These are phyloP conservation scores for Acropternis orthonyx DNA, from an alignment of 2,797 vertebrate genomes.

Conservation along the genomic window DNA sequence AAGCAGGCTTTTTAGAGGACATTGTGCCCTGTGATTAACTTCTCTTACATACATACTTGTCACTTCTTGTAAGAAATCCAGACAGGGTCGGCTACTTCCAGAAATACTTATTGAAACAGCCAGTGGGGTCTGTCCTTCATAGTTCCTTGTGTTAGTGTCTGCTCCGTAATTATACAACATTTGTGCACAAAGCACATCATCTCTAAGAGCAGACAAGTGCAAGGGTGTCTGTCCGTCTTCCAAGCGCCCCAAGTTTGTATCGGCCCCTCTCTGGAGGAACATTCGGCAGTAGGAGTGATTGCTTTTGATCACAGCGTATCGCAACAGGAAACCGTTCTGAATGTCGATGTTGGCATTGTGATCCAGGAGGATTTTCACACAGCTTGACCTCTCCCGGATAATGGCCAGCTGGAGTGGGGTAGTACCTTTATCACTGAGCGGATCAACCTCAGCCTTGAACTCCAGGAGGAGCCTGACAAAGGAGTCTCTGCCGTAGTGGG, in stretches of 20 bases:
- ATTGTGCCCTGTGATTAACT: conserved; percentile 53
- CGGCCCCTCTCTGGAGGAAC: conserved; percentile 97
- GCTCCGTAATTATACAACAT: conserved; percentile 97
- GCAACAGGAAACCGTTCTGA: conserved; percentile 95
- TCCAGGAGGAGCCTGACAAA: conserved; percentile 95
- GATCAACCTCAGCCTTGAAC: conserved; percentile 96
- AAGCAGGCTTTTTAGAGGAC: conserved; percentile 49
- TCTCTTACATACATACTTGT: conserved; percentile 88
- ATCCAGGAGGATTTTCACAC: conserved; percentile 96
- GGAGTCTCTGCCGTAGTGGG: conserved; percentile 96
- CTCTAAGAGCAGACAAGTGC: conserved; percentile 95
- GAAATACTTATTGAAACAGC: conserved; percentile 94
- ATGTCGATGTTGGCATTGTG: conserved; percentile 98
- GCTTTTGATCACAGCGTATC: conserved; percentile 97
- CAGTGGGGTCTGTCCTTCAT: conserved; percentile 95
- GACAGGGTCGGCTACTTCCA: conserved; percentile 91
- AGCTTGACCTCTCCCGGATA: conserved; percentile 96
- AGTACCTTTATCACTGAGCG: conserved; percentile 96
- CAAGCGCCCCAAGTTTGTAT: conserved; percentile 94
- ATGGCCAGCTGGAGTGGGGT: conserved; percentile 96
- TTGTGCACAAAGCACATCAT: conserved; percentile 92
- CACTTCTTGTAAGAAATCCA: conserved; percentile 98
- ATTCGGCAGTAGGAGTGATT: conserved; percentile 98
- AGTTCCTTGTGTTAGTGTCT: conserved; percentile 94
- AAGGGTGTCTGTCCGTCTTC: conserved; percentile 98